Conservation (phyloP, 2,113 vertebrate species). For the Seriola dumerili region DNA sequence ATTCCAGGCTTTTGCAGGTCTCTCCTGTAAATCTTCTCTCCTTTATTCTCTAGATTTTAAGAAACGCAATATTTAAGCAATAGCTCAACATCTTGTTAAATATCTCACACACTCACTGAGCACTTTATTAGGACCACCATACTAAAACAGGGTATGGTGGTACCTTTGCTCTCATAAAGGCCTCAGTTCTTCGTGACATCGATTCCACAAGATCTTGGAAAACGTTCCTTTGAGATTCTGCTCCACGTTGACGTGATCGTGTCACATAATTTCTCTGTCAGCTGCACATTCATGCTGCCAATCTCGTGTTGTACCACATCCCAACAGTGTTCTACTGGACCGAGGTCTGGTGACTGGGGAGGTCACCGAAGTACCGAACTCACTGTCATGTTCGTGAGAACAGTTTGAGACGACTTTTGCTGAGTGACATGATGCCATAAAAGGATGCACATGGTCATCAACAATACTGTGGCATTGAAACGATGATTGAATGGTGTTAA, state of each 20-base stretch:
- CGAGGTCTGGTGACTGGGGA: too few species aligned
- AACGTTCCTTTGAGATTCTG: background rate
- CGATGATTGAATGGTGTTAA: background rate
- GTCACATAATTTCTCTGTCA: background rate
- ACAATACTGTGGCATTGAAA: too few species aligned
- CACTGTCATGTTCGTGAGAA: too few species aligned
- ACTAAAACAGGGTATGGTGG: too few species aligned
- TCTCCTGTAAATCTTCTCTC: constrained; percentile 10
- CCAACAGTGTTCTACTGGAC: too few species aligned
- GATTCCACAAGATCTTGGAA: background rate
- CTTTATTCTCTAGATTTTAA: constrained; percentile 1
- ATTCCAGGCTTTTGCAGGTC: constrained; percentile 34
- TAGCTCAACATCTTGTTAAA: background rate
- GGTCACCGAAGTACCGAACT: too few species aligned
- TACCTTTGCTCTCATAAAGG: background rate
- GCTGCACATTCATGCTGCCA: background rate
- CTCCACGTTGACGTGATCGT: background rate
- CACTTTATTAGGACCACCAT: background rate
- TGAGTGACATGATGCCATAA: background rate
- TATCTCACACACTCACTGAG: background rate
- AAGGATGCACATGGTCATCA: background rate
- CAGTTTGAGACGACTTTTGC: background rate
- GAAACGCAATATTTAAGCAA: background rate
- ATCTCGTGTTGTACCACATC: too few species aligned
- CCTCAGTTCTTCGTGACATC: background rate